Percentiles rank a stretch among this genome's conserved stretches.
These are phyloP conservation scores for Cygnus olor DNA, from an alignment of 2,797 vertebrate genomes.

Conservation along the genomic window DNA sequence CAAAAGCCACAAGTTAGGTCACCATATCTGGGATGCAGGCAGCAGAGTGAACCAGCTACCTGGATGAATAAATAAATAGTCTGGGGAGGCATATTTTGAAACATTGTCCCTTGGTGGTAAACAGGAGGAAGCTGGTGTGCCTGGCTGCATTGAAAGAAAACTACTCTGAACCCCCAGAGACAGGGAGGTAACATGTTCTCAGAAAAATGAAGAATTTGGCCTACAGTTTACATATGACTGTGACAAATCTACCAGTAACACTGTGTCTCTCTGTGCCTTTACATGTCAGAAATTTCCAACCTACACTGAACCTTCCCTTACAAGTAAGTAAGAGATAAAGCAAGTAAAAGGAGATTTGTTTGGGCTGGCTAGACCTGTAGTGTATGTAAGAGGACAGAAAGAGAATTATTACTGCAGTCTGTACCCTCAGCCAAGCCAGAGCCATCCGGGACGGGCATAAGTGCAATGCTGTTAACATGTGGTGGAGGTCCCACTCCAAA, in stretches of 20 bases:
- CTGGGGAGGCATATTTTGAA: background rate
- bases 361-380: background rate
- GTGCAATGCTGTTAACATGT: background rate
- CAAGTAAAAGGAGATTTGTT: background rate
- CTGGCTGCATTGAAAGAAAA: background rate
- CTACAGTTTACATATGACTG: fast-evolving
- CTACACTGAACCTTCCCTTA: background rate
- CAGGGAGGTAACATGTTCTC: background rate
- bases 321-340: background rate
- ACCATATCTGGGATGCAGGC: background rate
- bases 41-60: background rate
- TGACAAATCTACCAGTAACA: background rate
- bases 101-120: background rate
- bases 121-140: background rate
- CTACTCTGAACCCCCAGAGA: background rate
- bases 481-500: background rate
- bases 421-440: background rate
- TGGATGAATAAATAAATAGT: background rate
- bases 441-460: background rate
- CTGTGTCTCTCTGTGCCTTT: background rate
- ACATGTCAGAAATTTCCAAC: background rate
- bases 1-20: background rate
- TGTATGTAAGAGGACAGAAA: background rate
- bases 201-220: background rate
- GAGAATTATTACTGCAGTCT: background rate